Evolutionary conservation across 2,888 invertebrate genomes (phyloP), one percentile per base, ranked within the genome.

Genomic region (Punctoribates punctum): DNA sequence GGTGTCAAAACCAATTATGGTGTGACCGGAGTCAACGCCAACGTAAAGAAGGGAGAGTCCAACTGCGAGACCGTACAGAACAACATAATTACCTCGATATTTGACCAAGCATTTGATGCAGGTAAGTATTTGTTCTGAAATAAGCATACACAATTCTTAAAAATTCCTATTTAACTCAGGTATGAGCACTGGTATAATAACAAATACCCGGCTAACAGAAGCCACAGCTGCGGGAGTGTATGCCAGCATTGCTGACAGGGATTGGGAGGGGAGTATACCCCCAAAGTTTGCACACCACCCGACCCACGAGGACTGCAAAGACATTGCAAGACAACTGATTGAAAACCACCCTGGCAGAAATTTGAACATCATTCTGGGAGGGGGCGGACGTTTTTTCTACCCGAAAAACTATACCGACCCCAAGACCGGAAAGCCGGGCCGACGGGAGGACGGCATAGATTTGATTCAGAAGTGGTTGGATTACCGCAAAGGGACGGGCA

Each of bases 1-100:
- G 93, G 93, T 0, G 89, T 91, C 0, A 93, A 93, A 84, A 89
- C 88, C 5, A 92, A 91, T 82, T 87, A 88, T 73, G 90, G 89
- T 2, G 91, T 91, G 0, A 86, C 93, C 25, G 93, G 93, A 0
- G 87, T 93, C 0, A 89, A 89, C 34, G 90, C 87, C 0, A 86
- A 87, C 0, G 91, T 91, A 0, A 83, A 84, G 46, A 85, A 88
- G 0, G 86, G 87, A 0, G 88, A 91, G 82, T 93, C 92, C 82
- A 82, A 84, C 0, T 87, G 86, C 0, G 88, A 88, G 82, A 83
- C 85, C 62, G 85, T 88, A 60, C 83, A 84, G 0, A 82, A 83
- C 1, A 88, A 88, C 76, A 88, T 89, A 34, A 88, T 91, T 0
- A 84, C 87, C 25, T 91, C 91, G 0, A 87, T 92, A 15, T 87